phyloP scores from a whole-genome alignment of 2,888 invertebrate genomes.

The Drosophila birchii region DNA sequence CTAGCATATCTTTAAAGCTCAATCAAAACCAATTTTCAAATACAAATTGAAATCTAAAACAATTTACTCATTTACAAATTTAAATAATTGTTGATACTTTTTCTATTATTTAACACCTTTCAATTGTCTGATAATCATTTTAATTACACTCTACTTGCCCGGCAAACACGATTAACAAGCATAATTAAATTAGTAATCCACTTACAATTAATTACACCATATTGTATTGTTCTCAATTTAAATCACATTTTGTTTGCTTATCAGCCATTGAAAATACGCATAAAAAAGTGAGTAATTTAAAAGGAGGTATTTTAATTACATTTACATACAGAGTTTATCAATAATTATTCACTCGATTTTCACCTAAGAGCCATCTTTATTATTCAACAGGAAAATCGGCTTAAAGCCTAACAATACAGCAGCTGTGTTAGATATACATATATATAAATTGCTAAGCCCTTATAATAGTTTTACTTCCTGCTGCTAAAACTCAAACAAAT shows the following conservation, averaged over 20 bases:
- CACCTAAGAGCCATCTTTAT: not conserved
- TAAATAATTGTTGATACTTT: not conserved
- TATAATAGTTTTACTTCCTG: constrained; percentile 28
- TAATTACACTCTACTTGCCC: not conserved
- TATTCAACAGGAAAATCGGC: constrained; percentile 16
- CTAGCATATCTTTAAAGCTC: no score
- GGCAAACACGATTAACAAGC: constrained; percentile 14
- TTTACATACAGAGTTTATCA: not conserved
- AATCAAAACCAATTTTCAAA: not conserved
- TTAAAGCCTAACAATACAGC: constrained; percentile 1
- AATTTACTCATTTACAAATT: not conserved
- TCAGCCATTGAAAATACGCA: not conserved
- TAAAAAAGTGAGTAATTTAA: constrained; percentile 4
- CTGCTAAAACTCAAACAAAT: constrained; percentile 40
- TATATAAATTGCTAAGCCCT: constrained; percentile 3
- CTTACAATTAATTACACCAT: constrained; percentile 16
- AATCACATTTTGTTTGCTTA: constrained; percentile 10
- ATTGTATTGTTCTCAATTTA: constrained; percentile 3
- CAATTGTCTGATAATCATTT: constrained; percentile 5
- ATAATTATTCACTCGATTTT: constrained; percentile 1
- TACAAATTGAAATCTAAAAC: not conserved
- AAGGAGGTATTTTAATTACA: not conserved
- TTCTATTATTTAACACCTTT: constrained; percentile 11
- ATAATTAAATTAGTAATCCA: constrained; percentile 37
- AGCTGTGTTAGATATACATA: no score